Evolutionary conservation across 1,140 invertebrate species (phyloP), one percentile per base, ranked within the genome.

Genomic region (Saccostrea glomerata): DNA sequence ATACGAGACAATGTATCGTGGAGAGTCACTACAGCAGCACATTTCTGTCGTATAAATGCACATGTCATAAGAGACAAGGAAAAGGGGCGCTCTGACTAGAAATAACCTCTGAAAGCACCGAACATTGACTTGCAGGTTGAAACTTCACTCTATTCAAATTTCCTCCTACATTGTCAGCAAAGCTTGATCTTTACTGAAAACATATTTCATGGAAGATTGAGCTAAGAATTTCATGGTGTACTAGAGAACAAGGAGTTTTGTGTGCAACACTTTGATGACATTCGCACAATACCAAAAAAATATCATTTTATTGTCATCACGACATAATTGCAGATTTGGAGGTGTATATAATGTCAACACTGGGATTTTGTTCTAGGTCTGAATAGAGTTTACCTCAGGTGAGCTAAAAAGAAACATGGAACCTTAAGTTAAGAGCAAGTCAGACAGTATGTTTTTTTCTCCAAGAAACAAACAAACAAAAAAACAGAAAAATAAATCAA

Each of bases 281-380:
- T 30, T 73, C 15, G 70, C 36, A 73, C 70, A 73, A 73, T 73
- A 73, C 25, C 30, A n/a, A 36, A 36, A 73, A 30, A 73, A 73
- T 15, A 9, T 70, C 36, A 23, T 73, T 73, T 73, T 73, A 2
- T 60, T 13, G 17, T 73, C 70, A 73, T 73, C 70, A 73, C 70
- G 36, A 73, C 70, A 73, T 73, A 30, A 73, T 73, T 30, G 70
- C 70, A 73, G 36, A 25, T 30, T 30, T 73, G 70, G 25, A 73
- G 70, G 70, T 73, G 70, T 73, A 36, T 30, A 73, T 40, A 73
- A 73, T 15, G 70, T 73, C 11, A 36, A 73, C 70, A 73, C 70
- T 73, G 70, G 70, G 70, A 73, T 73, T 73, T 73, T 25, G 30
- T 73, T 73, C 70, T 73, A 73, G 70, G 70, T 73, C 70, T 36